A percentile compares a stretch with the other conserved stretches of the same genome.
These are phyloP conservation scores for Falcunculus frontatus DNA, from an alignment of 2,113 vertebrate genomes.

Conservation along the genomic window DNA sequence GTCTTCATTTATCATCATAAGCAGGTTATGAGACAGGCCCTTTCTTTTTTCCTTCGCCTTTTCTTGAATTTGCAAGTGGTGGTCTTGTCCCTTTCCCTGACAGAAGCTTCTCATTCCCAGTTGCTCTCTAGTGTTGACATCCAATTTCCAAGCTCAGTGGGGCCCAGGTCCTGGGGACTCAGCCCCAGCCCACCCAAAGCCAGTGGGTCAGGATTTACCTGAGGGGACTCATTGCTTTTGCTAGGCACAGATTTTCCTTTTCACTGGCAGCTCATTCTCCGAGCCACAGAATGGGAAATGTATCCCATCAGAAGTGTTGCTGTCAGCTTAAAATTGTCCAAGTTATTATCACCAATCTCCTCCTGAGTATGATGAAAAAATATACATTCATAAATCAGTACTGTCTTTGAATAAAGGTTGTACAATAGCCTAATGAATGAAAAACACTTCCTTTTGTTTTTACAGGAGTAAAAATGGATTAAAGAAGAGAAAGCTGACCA, in stretches of 20 bases:
- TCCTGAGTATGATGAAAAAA: background rate
- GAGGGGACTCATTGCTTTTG: background rate
- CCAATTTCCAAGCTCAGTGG: rapidly evolving
- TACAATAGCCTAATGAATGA: background rate
- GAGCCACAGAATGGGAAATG: background rate
- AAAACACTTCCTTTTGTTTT: background rate
- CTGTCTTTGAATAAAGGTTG: background rate
- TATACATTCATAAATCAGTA: background rate
- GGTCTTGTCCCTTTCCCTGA: background rate
- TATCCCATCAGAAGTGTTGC: background rate
- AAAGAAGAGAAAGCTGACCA: slow-evolving; percentile 96
- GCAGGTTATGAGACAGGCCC: background rate
- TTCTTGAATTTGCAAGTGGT: background rate
- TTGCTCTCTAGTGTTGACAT: background rate
- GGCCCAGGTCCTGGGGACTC: rapidly evolving
- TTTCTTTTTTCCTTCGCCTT: background rate
- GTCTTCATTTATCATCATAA: background rate
- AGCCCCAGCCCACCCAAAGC: background rate
- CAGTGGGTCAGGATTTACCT: background rate
- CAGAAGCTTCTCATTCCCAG: rapidly evolving
- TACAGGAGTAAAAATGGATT: slow-evolving; percentile 94
- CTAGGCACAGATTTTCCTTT: background rate
- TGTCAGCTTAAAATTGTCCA: background rate
- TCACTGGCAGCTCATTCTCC: background rate
- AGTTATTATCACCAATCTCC: background rate